A percentile compares a stretch with the other conserved stretches of the same genome.
Conservation (phyloP, 2,888 invertebrate species). For the Troglohyphantes excavatus region DNA sequence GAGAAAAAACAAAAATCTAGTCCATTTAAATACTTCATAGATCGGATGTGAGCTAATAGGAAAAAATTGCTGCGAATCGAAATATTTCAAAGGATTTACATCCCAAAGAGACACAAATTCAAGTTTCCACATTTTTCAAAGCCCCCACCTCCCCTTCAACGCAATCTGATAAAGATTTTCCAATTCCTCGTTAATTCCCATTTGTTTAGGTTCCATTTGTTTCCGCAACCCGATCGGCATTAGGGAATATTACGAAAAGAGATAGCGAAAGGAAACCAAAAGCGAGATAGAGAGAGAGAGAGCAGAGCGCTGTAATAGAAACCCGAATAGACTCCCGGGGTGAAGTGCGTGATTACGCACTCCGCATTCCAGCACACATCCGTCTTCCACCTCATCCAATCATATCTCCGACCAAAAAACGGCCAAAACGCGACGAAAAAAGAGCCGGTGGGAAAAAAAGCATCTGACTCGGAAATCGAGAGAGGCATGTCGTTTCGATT, state of each 20-base stretch:
- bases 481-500: constrained; percentile 65
- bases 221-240: background rate
- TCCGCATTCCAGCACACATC: background rate
- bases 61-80: too few relatives aligned
- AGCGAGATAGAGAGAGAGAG: too few relatives aligned
- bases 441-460: constrained; percentile 74
- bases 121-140: too few relatives aligned
- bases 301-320: background rate
- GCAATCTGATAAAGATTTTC: too few relatives aligned
- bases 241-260: background rate
- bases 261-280: too few relatives aligned
- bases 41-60: too few relatives aligned
- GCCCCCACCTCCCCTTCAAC: too few relatives aligned
- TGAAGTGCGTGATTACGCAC: constrained; percentile 62
- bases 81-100: too few relatives aligned
- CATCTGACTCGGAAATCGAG: too few relatives aligned
- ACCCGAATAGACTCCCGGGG: background rate
- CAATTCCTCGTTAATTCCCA: background rate
- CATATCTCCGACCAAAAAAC: constrained; percentile 54
- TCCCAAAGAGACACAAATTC: too few relatives aligned
- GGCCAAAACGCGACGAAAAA: constrained; percentile 19
- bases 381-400: constrained; percentile 62
- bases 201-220: background rate
- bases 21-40: too few relatives aligned
- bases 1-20: too few relatives aligned